Evolutionary conservation across 2,113 vertebrate species (phyloP).

Genomic region (Misgurnus mizolepis): DNA sequence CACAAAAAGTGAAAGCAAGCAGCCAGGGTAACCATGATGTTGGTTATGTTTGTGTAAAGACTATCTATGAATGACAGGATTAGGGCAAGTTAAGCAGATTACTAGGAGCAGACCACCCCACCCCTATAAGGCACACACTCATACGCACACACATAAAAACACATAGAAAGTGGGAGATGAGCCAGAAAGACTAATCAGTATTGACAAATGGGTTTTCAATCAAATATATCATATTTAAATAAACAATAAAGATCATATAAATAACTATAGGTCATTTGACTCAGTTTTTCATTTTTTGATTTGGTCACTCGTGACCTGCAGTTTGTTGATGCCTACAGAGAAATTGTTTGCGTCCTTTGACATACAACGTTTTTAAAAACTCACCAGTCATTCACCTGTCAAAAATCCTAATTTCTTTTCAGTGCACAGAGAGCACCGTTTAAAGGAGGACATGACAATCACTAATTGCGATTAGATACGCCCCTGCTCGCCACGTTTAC

Average conservation of each 20-base stretch:
- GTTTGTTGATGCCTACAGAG: background rate
- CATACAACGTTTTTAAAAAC: conserved; percentile 20
- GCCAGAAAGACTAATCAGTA: background rate
- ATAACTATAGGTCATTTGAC: background rate
- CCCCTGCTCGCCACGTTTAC: conserved; percentile 73
- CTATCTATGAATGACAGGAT: conserved; percentile 83
- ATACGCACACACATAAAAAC: conserved; percentile 39
- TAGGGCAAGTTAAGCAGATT: conserved; percentile 83
- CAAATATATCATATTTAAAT: background rate
- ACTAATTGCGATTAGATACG: conserved; percentile 78
- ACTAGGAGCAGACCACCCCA: conserved; percentile 72
- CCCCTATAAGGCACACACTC: conserved; percentile 49
- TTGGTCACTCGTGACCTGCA: background rate
- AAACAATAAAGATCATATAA: background rate
- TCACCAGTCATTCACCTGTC: conserved; percentile 55
- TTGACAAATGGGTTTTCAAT: background rate
- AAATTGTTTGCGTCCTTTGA: conserved; percentile 7
- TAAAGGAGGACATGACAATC: conserved; percentile 74
- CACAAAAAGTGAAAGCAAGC: conserved; percentile 77
- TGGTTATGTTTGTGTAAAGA: conserved; percentile 83
- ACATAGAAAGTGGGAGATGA: background rate
- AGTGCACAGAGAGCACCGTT: conserved; percentile 57
- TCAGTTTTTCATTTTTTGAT: background rate
- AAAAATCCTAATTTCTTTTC: conserved; percentile 65
- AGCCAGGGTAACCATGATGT: conserved; percentile 78